Percentiles rank a stretch among this genome's conserved stretches.
Evolutionary conservation across 1,140 invertebrate species (phyloP).

Genomic region (Teleopsis dalmanni): DNA sequence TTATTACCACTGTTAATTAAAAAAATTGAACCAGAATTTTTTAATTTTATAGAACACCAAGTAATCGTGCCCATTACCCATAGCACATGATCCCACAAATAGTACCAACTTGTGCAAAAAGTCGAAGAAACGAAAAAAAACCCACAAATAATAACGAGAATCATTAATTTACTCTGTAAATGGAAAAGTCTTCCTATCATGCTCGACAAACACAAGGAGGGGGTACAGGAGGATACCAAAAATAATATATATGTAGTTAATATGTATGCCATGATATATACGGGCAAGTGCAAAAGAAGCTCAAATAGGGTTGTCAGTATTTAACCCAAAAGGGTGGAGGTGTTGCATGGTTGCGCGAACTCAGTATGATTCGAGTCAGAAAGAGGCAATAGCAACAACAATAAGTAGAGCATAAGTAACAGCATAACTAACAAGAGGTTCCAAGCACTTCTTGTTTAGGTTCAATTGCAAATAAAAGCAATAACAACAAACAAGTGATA

Average conservation of each 20-base stretch:
- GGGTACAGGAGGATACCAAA: neutral
- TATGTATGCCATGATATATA: too few species aligned
- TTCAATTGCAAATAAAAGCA: conserved; percentile 24
- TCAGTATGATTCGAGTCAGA: conserved; percentile 15
- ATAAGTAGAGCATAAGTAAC: neutral
- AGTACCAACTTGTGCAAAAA: too few species aligned
- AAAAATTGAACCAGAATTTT: too few species aligned
- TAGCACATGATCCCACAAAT: too few species aligned
- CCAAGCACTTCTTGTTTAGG: conserved; percentile 24
- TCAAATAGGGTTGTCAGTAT: conserved; percentile 45
- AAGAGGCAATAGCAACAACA: conserved; percentile 26
- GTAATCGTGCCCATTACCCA: too few species aligned
- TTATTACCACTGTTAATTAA: too few species aligned
- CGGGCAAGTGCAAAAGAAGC: conserved; percentile 38
- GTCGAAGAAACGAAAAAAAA: too few species aligned
- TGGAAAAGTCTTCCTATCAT: too few species aligned
- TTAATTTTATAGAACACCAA: too few species aligned
- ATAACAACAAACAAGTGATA: conserved; percentile 10
- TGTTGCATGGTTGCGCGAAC: conserved; percentile 40
- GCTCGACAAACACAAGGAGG: too few species aligned
- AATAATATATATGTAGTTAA: conserved; percentile 5
- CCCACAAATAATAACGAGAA: too few species aligned
- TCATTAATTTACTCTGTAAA: too few species aligned
- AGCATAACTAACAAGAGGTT: conserved; percentile 2
- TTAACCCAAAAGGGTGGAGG: conserved; percentile 44